Conservation (phyloP, 2,797 vertebrate genomes). For the Aratinga solstitialis region DNA sequence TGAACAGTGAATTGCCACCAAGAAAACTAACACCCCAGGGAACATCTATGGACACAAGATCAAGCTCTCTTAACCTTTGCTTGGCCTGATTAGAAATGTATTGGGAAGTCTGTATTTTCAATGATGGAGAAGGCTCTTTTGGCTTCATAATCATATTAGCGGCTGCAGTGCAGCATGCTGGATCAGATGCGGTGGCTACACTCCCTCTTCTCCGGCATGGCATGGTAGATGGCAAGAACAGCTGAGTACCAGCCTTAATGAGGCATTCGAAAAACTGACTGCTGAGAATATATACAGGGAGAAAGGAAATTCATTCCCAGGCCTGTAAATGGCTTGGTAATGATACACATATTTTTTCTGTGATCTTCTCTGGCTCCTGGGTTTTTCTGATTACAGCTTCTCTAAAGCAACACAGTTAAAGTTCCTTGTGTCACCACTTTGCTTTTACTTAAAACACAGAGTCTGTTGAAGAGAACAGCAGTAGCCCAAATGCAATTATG, state of each 20-base stretch:
- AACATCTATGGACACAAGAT: neutral
- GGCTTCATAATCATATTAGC: neutral
- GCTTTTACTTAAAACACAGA: neutral
- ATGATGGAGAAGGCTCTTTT: neutral
- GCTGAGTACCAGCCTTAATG: constrained; percentile 21
- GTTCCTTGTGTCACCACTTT: neutral
- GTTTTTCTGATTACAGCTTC: constrained; percentile 9
- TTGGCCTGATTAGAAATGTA: neutral
- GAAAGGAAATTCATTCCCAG: constrained; percentile 50
- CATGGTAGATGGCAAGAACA: neutral
- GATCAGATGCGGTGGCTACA: neutral
- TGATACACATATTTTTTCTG: neutral
- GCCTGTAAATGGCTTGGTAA: constrained; percentile 12
- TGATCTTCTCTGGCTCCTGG: neutral
- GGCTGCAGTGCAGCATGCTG: neutral
- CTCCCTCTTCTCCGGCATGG: neutral
- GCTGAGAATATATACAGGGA: neutral
- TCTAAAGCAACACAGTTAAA: neutral
- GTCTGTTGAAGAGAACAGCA: neutral
- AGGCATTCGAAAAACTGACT: constrained; percentile 37
- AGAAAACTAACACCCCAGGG: neutral
- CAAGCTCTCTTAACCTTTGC: neutral
- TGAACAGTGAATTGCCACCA: neutral
- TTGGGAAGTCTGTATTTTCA: neutral
- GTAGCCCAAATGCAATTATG: neutral